Base-by-base conservation (phyloP, 2,888 invertebrate genomes). In the Clusia tigrina region DNA sequence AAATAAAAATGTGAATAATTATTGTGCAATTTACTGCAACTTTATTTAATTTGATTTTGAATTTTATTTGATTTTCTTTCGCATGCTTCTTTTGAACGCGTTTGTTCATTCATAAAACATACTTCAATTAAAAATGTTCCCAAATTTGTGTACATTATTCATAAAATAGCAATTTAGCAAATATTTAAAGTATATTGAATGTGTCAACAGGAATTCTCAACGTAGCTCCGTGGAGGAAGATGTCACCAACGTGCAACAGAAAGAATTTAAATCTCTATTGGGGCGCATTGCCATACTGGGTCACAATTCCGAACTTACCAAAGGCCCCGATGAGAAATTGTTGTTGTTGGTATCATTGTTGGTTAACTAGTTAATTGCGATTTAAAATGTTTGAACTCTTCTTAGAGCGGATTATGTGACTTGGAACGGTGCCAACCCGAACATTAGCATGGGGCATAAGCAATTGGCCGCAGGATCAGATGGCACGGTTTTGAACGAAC, bases 371-470 rank as follows among this genome's bases (percentile, higher is more conserved):
- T 1, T n/a, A 1, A 26, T 24, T 32, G 51, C 26, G 15, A 17
- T 5, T 20, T 24, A 23, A 22, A 17, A 22, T 42, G n/a, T 56
- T 55, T 1, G 55, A 58, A 12, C 2, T 37, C 68, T 38, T 22
- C 67, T 61, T 77, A 94, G 93, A 63, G 89, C 89, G 67, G 93
- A 94, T 77, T 94, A 94, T 78, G 87, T 93, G 55, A 89, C 92
- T 2, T 94, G 94, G 93, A 90, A 90, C 69, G 94, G 94, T 0
- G 90, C 93, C 0, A 90, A 93, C 81, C 88, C 89, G 0, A 87
- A 86, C 55, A 82, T 90, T 17, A 83, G 87, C 6, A 81, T 82
- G 24, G 88, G 88, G 0, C 78, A 78, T 18, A 81, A 84, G 62
- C 79, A 81, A 32, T 51, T 85, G 1, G 85, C 86, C 0, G 84